phyloP scores from a whole-genome alignment of 2,888 invertebrate genomes.

The Cheilosia pagana region DNA sequence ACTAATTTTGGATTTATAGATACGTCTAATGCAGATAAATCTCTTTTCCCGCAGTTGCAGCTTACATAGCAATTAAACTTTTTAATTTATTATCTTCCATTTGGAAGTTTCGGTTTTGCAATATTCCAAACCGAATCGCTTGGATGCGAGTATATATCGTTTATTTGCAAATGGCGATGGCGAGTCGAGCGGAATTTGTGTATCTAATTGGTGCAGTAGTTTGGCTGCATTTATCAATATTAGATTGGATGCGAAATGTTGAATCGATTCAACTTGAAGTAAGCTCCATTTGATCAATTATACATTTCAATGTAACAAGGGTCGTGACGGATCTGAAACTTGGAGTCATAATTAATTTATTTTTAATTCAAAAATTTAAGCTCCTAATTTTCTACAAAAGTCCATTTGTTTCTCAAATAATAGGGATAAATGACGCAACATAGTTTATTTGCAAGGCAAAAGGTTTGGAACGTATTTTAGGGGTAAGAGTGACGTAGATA shows the following conservation, averaged over 20 bases:
- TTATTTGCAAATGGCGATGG: background rate
- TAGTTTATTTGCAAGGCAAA: too few species aligned
- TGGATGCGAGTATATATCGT: background rate
- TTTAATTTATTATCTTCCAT: conserved; percentile 53
- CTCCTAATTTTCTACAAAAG: too few species aligned
- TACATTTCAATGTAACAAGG: background rate
- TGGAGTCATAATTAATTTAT: too few species aligned
- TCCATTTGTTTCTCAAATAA: too few species aligned
- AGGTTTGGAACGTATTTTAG: too few species aligned
- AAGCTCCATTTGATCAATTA: background rate
- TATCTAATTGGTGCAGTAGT: background rate
- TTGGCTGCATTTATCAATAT: background rate
- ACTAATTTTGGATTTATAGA: conserved; percentile 56
- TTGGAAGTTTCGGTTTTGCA: conserved; percentile 15
- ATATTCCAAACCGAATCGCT: conserved; percentile 5
- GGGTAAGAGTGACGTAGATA: too few species aligned
- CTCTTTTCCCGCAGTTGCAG: conserved; percentile 42
- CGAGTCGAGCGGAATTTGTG: background rate
- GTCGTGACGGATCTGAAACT: background rate
- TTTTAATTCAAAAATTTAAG: too few species aligned
- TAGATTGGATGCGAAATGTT: background rate
- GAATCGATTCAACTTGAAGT: background rate
- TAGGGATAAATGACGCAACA: too few species aligned
- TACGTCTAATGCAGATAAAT: conserved; percentile 57
- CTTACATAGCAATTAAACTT: conserved; percentile 63